Evolutionary conservation across 2,797 vertebrate species (phyloP).

Genomic region (Erpetoichthys calabaricus): DNA sequence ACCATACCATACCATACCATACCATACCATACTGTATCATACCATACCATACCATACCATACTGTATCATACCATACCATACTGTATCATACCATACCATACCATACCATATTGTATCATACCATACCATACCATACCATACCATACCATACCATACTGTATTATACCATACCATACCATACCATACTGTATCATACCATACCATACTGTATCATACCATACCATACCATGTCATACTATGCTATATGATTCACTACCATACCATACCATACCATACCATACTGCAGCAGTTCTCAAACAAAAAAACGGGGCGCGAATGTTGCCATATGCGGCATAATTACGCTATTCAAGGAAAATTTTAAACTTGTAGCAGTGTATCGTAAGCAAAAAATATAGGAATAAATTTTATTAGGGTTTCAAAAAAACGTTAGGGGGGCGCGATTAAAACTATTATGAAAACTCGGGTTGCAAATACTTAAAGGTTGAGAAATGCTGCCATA

Average conservation of each 20-base stretch:
- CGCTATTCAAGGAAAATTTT: no score
- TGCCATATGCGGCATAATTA: no score
- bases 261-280: neutral
- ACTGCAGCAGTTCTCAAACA: no score
- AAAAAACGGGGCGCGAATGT: no score
- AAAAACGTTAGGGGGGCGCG: no score
- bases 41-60: neutral
- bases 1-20: neutral
- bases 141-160: neutral
- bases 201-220: neutral
- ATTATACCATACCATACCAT: neutral
- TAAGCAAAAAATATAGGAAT: no score
- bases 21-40: neutral
- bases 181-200: neutral
- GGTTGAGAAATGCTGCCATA: no score
- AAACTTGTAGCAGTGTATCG: no score
- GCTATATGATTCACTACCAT: neutral
- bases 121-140: neutral
- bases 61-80: neutral
- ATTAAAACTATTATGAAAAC: no score
- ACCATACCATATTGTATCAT: neutral
- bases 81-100: neutral
- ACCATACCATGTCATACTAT: neutral
- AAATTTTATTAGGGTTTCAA: no score
- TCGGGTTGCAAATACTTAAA: no score